phyloP scores from a whole-genome alignment of 2,113 vertebrate genomes.

The Leiothrix lutea region DNA sequence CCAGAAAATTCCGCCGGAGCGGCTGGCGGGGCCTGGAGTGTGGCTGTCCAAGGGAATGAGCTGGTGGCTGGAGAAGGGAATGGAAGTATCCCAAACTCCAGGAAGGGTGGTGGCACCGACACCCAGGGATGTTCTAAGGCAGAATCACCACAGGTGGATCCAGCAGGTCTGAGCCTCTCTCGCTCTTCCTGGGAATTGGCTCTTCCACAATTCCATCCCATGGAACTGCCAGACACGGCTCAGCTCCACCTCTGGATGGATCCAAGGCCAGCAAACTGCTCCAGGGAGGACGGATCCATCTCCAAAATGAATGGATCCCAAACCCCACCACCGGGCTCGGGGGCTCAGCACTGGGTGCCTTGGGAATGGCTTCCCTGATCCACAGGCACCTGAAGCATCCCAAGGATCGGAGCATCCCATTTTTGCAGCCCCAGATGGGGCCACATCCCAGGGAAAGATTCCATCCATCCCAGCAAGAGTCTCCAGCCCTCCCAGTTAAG shows the following conservation, averaged over 20 bases:
- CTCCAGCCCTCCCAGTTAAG: too few relatives aligned
- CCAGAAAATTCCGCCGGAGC: neutral
- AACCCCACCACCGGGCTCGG: rapidly evolving
- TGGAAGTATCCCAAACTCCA: neutral
- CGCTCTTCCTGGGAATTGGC: rapidly evolving
- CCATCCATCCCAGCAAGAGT: neutral
- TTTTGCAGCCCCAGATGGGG: rapidly evolving
- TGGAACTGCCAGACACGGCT: rapidly evolving
- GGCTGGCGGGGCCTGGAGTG: neutral
- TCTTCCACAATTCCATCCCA: neutral
- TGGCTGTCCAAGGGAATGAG: neutral
- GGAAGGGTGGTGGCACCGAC: rapidly evolving
- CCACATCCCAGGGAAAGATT: too few relatives aligned
- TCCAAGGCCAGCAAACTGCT: neutral
- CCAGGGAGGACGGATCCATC: neutral
- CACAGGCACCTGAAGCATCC: neutral
- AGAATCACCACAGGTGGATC: neutral
- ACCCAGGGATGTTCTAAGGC: neutral
- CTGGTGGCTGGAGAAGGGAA: neutral
- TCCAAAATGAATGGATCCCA: neutral
- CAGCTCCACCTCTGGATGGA: neutral
- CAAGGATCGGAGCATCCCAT: rapidly evolving
- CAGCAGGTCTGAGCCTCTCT: neutral
- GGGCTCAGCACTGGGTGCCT: neutral
- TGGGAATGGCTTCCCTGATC: neutral